These are phyloP conservation scores for Drosophila insularis DNA, from an alignment of 1,140 invertebrate species.

Conservation along the genomic window DNA sequence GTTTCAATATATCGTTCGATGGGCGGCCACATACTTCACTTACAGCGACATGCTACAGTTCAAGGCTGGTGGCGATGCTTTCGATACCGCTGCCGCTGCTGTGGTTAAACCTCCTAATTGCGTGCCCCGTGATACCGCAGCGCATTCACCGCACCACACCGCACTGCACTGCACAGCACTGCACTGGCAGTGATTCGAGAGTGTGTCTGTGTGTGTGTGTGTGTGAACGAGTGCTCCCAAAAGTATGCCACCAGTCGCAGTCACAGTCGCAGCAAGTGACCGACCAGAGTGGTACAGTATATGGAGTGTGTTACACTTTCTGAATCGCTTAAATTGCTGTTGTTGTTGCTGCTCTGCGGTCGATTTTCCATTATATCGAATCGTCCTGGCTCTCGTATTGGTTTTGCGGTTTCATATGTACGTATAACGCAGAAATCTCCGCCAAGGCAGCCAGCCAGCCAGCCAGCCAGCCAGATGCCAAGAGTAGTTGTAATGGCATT, in stretches of 20 bases:
- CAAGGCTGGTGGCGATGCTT: slow-evolving; percentile 28
- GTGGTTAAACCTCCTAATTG: slow-evolving; percentile 63
- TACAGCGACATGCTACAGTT: slow-evolving; percentile 29
- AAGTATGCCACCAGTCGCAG: slow-evolving; percentile 31
- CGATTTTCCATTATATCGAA: slow-evolving; percentile 76
- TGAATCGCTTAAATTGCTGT: slow-evolving; percentile 71
- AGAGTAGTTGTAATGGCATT: slow-evolving; percentile 6
- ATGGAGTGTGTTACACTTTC: slow-evolving; percentile 56
- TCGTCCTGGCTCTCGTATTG: slow-evolving; percentile 61
- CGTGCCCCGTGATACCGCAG: slow-evolving; percentile 44
- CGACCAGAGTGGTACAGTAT: neutral
- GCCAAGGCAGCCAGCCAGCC: neutral
- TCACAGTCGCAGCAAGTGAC: neutral
- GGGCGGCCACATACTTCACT: slow-evolving; percentile 40
- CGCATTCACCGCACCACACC: neutral
- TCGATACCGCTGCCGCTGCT: neutral
- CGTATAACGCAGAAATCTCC: neutral
- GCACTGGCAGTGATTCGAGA: neutral
- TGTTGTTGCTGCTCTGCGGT: slow-evolving; percentile 52
- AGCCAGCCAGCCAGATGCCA: neutral
- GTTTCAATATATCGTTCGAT: slow-evolving; percentile 44
- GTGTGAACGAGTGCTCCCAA: slow-evolving; percentile 11
- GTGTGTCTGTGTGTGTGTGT: slow-evolving; percentile 12
- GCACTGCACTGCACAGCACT: neutral
- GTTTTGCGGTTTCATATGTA: slow-evolving; percentile 51